Base-by-base conservation (phyloP, 2,797 vertebrate species). In the Decapterus maruadsi region DNA sequence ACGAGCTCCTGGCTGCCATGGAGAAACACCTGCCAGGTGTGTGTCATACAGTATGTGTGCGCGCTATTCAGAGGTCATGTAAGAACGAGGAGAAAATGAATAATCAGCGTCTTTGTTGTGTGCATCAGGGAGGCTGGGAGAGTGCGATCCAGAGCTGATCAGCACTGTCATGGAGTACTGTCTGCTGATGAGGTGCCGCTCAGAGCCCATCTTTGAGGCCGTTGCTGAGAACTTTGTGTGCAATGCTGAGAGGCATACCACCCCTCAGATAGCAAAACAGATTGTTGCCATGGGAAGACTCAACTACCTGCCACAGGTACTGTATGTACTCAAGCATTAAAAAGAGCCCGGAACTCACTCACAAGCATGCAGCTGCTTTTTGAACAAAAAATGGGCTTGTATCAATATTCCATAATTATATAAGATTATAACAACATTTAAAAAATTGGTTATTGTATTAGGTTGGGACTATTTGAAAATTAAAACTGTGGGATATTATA, bases 281-380 rank as follows among this genome's bases (percentile, higher is more conserved):
- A 57, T 86, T 1, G 78, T 87, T 0, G 75, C 88, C 19, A 83
- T 90, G 80, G 90, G 87, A 8, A 77, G 78, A 43, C 82, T 89
- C 29, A 90, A 75, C 68, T 89, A 89, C 29, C 80, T 89, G 34
- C 89, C 90, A 20, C 80, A 83, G 73, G 85, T 78, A 13, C 42
- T n/a, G 19, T 11, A 26, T 26, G 26, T 6, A 11, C 16, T 56
- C 16, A 17, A 17, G 4, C 6, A 20, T 29, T 11, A 19, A n/a
- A 57, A 22, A 31, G 22, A 56, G 54, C 16, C 26, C 34, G 8
- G 7, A 31, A 16, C 53, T 54, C 14, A 54, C 26, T 17, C 34
- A 31, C 31, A 56, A 19, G 2, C 29, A 36, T 36, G 8, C 34
- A 54, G 8, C n/a, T 1, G 10, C 4, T 16, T 22, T n/a, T 51